phyloP scores from a whole-genome alignment of 2,113 vertebrate species.

The Desmodus rotundus region DNA sequence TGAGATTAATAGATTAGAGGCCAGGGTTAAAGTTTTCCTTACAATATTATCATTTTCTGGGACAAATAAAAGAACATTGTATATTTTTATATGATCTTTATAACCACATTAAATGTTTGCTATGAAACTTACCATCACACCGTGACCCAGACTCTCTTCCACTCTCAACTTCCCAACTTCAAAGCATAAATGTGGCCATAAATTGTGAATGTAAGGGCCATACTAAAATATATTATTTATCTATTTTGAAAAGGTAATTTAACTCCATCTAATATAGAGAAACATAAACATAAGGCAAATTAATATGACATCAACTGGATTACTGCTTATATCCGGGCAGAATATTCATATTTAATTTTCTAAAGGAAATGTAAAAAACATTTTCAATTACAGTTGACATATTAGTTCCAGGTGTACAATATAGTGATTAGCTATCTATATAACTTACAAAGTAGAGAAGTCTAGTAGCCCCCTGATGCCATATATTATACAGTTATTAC shows the following conservation, averaged over 20 bases:
- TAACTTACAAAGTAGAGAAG: too few relatives aligned
- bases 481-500: too few relatives aligned
- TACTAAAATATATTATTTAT: neutral
- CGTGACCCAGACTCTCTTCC: neutral
- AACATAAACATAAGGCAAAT: neutral
- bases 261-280: neutral
- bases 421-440: neutral
- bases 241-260: neutral
- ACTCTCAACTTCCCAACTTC: neutral
- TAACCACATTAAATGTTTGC: neutral
- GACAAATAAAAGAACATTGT: neutral
- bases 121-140: neutral
- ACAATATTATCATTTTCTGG: neutral
- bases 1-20: neutral
- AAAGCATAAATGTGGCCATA: neutral
- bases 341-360: constrained; percentile 6
- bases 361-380: neutral
- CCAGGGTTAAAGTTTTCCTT: neutral
- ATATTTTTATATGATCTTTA: neutral
- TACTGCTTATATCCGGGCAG: neutral
- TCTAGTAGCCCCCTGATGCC: too few relatives aligned
- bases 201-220: neutral
- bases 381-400: neutral
- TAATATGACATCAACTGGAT: neutral
- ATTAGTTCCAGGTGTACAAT: neutral